Evolutionary conservation across 2,888 invertebrate species (phyloP).

Genomic region (Lithophane semibrunnea): DNA sequence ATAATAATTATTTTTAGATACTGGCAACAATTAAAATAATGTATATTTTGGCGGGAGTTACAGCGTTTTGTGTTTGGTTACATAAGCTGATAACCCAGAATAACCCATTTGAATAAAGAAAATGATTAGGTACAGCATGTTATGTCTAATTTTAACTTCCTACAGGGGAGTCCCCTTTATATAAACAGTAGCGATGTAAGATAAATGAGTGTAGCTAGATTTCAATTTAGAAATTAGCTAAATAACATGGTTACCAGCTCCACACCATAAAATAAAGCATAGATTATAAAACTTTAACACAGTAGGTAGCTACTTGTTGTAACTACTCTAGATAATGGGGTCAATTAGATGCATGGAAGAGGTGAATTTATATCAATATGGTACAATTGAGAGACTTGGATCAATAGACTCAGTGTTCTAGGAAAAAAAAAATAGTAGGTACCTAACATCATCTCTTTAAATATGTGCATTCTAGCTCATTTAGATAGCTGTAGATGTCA

Average conservation of each 20-base stretch:
- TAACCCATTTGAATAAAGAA: neutral
- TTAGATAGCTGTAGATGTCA: slow-evolving; percentile 17
- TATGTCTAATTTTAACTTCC: slow-evolving; percentile 13
- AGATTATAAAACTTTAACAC: neutral
- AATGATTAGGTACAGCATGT: neutral
- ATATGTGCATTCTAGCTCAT: slow-evolving; percentile 5
- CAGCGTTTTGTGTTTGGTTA: neutral
- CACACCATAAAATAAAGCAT: neutral
- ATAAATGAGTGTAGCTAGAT: neutral
- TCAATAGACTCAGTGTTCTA: slow-evolving; percentile 41
- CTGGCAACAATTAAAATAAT: neutral
- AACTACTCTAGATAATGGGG: slow-evolving; percentile 11
- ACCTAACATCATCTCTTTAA: neutral
- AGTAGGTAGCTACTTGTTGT: neutral
- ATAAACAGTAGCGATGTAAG: neutral
- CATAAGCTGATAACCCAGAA: slow-evolving; percentile 19
- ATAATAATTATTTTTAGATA: neutral
- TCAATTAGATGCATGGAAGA: slow-evolving; percentile 30
- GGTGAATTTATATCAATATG: neutral
- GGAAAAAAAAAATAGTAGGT: slow-evolving; percentile 17
- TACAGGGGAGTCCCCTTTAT: slow-evolving; percentile 37
- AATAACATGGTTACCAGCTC: neutral
- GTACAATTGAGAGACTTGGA: slow-evolving; percentile 1
- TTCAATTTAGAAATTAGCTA: no score
- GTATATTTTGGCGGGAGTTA: slow-evolving; percentile 4